Conservation (phyloP, 2,888 invertebrate genomes). For the Epirrita christyi region DNA sequence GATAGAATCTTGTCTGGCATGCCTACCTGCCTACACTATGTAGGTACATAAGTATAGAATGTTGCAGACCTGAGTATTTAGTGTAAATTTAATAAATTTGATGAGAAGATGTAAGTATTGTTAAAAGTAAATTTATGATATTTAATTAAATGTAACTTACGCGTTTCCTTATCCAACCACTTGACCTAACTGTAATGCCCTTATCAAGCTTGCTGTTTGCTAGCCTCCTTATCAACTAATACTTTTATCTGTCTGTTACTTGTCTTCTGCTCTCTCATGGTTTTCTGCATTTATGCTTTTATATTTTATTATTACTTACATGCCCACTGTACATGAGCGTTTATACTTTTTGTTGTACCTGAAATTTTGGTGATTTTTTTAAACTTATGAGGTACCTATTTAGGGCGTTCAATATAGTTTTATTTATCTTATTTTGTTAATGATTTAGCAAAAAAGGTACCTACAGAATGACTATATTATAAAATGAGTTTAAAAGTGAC, state of each 20-base stretch:
- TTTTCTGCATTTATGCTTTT: conserved; percentile 48
- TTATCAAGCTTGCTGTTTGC: conserved; percentile 43
- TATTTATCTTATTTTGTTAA: no score
- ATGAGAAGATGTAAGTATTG: conserved; percentile 45
- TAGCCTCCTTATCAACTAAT: conserved; percentile 39
- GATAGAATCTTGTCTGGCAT: conserved; percentile 2
- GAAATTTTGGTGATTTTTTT: no score
- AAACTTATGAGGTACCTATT: no score
- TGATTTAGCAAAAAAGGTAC: no score
- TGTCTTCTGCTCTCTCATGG: conserved; percentile 42
- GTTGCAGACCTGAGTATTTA: conserved; percentile 23
- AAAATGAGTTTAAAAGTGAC: no score
- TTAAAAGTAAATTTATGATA: conserved; percentile 36
- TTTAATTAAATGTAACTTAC: conserved; percentile 26
- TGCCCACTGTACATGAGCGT: conserved; percentile 38
- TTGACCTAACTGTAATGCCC: conserved; percentile 47
- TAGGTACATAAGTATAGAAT: conserved; percentile 17
- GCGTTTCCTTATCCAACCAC: conserved; percentile 27
- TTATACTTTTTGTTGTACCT: no score
- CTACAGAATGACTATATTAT: no score
- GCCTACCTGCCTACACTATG: conserved; percentile 2
- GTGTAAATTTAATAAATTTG: conserved; percentile 21
- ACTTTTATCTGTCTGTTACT: conserved; percentile 41
- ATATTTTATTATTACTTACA: conserved; percentile 28
- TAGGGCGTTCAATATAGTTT: no score